These are phyloP conservation scores for Brachyhypopomus occidentalis DNA, from an alignment of 2,113 vertebrate species.

Conservation along the genomic window DNA sequence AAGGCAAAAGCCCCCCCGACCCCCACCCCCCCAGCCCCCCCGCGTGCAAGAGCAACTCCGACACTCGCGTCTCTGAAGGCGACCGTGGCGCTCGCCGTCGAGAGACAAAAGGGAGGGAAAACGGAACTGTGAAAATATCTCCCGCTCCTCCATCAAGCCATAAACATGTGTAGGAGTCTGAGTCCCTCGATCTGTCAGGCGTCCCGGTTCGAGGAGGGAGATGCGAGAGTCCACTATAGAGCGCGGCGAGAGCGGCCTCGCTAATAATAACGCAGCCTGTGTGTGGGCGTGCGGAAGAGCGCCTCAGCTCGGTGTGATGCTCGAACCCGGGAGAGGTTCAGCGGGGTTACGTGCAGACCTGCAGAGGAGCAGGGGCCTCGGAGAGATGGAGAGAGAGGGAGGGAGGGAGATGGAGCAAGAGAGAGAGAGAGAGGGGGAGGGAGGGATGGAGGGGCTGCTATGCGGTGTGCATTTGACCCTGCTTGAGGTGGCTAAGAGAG, in stretches of 20 bases:
- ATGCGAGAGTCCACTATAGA: conserved; percentile 51
- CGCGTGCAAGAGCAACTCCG: conserved; percentile 1
- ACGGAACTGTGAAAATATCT: conserved; percentile 19
- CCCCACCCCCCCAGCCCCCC: too few relatives aligned
- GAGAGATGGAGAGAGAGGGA: conserved; percentile 53
- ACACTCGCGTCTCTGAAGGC: conserved; percentile 1
- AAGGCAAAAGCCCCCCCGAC: too few relatives aligned
- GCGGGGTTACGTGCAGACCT: conserved; percentile 21
- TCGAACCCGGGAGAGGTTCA: conserved; percentile 44
- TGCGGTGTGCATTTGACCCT: conserved; percentile 43
- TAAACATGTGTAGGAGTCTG: conserved; percentile 56
- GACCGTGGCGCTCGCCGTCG: conserved; percentile 11
- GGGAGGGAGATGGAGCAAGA: conserved; percentile 54
- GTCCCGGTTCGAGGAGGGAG: conserved; percentile 32
- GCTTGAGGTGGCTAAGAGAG: conserved; percentile 43
- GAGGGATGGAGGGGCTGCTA: conserved; percentile 18
- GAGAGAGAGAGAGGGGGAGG: conserved; percentile 54
- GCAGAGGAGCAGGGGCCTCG: background rate
- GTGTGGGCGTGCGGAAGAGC: conserved; percentile 51
- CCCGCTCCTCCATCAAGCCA: conserved; percentile 29
- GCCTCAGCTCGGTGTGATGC: conserved; percentile 38
- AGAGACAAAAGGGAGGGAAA: conserved; percentile 26
- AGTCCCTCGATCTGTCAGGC: conserved; percentile 41
- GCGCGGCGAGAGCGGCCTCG: conserved; percentile 46
- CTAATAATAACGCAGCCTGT: conserved; percentile 50